Evolutionary conservation across 2,113 vertebrate genomes (phyloP), one percentile per base, ranked within the genome.

Genomic region (Ciconia maguari): DNA sequence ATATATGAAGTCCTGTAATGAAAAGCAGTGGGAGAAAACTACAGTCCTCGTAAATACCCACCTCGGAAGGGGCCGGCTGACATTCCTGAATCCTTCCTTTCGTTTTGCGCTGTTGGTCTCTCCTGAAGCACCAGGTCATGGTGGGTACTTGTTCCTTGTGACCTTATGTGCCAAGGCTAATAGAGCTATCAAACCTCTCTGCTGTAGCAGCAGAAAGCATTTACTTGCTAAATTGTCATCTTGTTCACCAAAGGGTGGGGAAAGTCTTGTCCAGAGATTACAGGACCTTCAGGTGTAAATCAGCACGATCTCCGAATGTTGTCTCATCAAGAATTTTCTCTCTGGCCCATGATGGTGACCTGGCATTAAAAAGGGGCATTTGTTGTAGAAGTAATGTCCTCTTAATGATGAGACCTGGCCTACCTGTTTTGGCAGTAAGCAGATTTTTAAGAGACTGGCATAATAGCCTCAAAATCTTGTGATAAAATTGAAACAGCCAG

Each of bases 141-240:
- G 42, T 87, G 54, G 84, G 88, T 85, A 25, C 20, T 1, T 82
- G 94, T 74, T 79, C 72, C 93, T 83, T 83, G 84, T 86, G 94
- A 91, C 44, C 71, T 93, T 65, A 1, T 11, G 29, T 84, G 74
- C 68, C 38, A 58, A 94, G 83, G 84, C 90, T 94, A 27, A 92
- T 83, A 78, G 95, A 92, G 71, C 87, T 87, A 54, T 89, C 87
- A 95, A 75, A 57, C 46, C 75, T 94, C 75, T 91, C 62, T 84
- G 52, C 75, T 82, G 58, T 54, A 93, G 66, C 66, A 92, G 83
- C 64, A 54, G 48, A 91, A 89, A 94, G 69, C 80, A 89, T 55
- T 96, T 89, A 82, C 41, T 96, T 1, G 17, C 69, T 70, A 46
- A 94, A 71, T 84, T 62, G 34, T 94, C 80, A 83, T 55, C 51